Conservation (phyloP, 2,797 vertebrate species). For the Platyrinchus mystaceus region DNA sequence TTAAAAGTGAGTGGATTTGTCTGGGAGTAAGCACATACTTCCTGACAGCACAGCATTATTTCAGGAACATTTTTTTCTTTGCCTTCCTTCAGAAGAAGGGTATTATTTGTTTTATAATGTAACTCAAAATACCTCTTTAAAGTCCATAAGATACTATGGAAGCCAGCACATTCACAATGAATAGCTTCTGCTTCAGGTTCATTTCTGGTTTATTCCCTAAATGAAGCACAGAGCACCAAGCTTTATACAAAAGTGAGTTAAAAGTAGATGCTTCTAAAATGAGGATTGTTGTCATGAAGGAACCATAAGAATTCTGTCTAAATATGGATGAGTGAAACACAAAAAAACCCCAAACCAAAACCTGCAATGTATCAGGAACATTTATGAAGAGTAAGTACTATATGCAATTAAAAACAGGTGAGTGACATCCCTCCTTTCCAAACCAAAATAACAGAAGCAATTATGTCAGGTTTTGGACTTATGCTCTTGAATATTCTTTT, state of each 20-base stretch:
- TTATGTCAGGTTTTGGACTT: neutral
- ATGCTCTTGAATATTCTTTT: neutral
- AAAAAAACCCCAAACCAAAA: neutral
- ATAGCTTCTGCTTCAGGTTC: conserved; percentile 1
- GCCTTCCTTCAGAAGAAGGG: neutral
- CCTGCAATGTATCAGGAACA: neutral
- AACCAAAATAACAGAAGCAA: neutral
- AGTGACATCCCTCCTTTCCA: neutral
- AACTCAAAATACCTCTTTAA: conserved; percentile 11
- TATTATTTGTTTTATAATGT: conserved; percentile 1
- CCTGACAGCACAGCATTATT: neutral
- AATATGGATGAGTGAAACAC: neutral
- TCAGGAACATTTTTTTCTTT: neutral
- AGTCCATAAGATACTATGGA: neutral
- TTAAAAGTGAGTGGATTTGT: neutral
- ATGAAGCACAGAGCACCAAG: neutral
- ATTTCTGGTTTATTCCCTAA: neutral
- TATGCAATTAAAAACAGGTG: neutral
- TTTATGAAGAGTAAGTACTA: neutral
- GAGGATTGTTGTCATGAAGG: neutral
- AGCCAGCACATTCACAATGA: neutral
- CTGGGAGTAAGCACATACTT: neutral
- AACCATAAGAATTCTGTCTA: neutral
- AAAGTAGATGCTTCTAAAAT: neutral
- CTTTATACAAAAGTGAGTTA: neutral